Percentiles rank a stretch among this genome's conserved stretches.
Conservation (phyloP, 35 echinoderm and acorn worm genomes). For the Strongylocentrotus purpuratus region DNA sequence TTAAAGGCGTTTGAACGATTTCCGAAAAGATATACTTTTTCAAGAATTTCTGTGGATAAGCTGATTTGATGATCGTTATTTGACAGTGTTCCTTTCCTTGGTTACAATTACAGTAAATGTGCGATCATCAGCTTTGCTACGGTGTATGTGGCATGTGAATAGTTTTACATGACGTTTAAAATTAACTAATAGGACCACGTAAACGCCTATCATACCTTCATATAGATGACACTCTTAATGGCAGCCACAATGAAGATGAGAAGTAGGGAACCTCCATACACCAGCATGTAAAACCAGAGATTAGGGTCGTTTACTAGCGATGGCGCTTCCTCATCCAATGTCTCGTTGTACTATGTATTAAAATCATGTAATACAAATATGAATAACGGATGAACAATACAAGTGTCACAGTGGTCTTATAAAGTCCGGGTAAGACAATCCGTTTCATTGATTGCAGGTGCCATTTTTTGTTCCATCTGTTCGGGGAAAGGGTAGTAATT, state of each 20-base stretch:
- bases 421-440: too few relatives aligned
- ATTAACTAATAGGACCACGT: too few relatives aligned
- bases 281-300: slow-evolving; percentile 57
- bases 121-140: background rate
- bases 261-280: slow-evolving; percentile 75
- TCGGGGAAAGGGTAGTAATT: too few relatives aligned
- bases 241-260: slow-evolving; percentile 72
- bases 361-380: background rate
- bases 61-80: background rate
- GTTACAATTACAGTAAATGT: background rate
- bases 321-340: background rate
- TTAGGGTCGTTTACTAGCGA: slow-evolving; percentile 41
- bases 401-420: too few relatives aligned
- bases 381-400: too few relatives aligned
- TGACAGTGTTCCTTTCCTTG: too few relatives aligned
- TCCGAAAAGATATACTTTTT: too few relatives aligned
- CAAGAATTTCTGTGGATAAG: background rate
- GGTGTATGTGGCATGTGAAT: background rate
- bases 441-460: too few relatives aligned
- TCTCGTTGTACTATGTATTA: background rate
- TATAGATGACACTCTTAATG: slow-evolving; percentile 73
- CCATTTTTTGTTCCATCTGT: too few relatives aligned
- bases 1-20: too few relatives aligned
- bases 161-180: background rate
- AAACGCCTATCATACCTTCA: slow-evolving; percentile 98